Evolutionary conservation across 2,888 invertebrate species (phyloP), one percentile per base, ranked within the genome.

Genomic region (Rhorus exstirpatorius): DNA sequence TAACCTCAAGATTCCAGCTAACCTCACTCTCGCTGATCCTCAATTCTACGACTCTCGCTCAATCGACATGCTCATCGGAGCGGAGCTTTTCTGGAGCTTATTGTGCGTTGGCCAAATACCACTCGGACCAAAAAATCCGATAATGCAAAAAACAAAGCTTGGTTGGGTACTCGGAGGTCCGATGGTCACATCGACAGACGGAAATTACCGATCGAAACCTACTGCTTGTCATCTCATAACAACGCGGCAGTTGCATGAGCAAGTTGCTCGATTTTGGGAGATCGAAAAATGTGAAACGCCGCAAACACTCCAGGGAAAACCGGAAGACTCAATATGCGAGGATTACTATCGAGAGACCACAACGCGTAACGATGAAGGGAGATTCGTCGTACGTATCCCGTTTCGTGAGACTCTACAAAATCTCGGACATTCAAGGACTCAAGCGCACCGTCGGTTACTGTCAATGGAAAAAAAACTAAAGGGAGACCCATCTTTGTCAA

Each of bases 51-150:
- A 61, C n/a, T 67, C 84, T 31, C 77, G 79, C 24, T 41, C 61
- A n/a, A 65, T 87, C 6, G 85, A 86, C 38, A 26, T 86, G 26
- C 63, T 87, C 17, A 24, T 87, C 12, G 86, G 83, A n/a, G 86
- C 86, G 2, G 71, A 79, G 8, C 41, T 82, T 38, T 86, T 85
- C 14, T 86, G 78, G 51, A 49, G 78, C 2, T 65, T 85, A 8
- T 8, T 85, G 38, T 78, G 77, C 58, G 67, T 55, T n/a, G 83
- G 83, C n/a, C 74, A 76, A 82, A 71, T 80, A 14, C 24, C 35
- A 1, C 17, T 72, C 4, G 49, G 38, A 1, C 49, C 60, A 2
- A 67, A 71, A 58, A 53, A 72, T 14, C 67, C 60, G 2, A 10
- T 60, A 0, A 53, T 83, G 10, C 84, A 83, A 38, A 83, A 81